Conservation (phyloP, 2,113 vertebrate species). For the Hypomesus transpacificus region DNA sequence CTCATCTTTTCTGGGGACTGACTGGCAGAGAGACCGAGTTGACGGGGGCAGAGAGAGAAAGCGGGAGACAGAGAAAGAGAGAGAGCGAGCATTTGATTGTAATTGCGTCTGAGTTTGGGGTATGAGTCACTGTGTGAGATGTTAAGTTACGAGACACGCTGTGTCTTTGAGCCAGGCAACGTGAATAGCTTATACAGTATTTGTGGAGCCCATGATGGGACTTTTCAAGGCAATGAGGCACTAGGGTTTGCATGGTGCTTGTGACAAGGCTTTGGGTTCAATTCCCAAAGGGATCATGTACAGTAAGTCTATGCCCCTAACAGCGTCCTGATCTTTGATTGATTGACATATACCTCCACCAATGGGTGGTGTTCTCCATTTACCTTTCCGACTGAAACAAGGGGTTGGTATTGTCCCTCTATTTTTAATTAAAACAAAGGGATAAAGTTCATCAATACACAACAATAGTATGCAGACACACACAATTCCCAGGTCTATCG, state of each 20-base stretch:
- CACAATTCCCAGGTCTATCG: neutral
- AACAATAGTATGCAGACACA: neutral
- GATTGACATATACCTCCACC: neutral
- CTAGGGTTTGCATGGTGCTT: too few species aligned
- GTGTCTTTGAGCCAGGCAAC: neutral
- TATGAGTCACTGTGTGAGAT: neutral
- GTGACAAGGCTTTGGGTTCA: too few species aligned
- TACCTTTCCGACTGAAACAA: neutral
- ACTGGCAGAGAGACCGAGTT: neutral
- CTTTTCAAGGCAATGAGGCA: too few species aligned
- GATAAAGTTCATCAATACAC: neutral
- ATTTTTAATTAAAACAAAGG: neutral
- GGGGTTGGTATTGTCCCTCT: neutral
- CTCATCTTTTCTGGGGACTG: neutral
- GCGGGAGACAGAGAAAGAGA: constrained; percentile 2
- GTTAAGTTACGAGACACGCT: neutral
- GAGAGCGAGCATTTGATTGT: neutral
- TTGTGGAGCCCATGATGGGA: too few species aligned
- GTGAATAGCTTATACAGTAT: too few species aligned
- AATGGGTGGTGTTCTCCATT: neutral
- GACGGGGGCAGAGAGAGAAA: neutral
- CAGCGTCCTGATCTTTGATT: neutral
- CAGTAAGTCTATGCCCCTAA: too few species aligned
- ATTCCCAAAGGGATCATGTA: too few species aligned
- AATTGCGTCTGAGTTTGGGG: neutral